Conservation (phyloP, 2,113 vertebrate genomes). For the Seriola rivoliana region DNA sequence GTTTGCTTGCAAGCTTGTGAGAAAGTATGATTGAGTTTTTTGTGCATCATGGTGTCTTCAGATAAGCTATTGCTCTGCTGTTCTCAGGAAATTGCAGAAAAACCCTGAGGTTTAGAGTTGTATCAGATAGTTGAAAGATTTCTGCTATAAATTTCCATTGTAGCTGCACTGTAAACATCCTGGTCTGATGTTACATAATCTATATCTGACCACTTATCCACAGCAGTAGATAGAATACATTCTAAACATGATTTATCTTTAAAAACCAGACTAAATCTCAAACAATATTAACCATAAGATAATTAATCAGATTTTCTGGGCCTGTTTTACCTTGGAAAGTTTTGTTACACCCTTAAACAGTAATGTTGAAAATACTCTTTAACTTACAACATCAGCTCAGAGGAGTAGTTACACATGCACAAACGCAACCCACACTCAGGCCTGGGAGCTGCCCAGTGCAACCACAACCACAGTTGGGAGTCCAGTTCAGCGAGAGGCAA, state of each 20-base stretch:
- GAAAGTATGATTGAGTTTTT: neutral
- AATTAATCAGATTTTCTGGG: no score
- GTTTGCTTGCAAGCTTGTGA: neutral
- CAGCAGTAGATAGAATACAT: neutral
- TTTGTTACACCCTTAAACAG: constrained; percentile 11
- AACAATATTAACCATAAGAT: neutral
- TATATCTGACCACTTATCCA: neutral
- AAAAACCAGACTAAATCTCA: neutral
- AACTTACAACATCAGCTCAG: constrained; percentile 5
- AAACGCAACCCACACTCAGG: constrained; percentile 57
- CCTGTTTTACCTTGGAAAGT: neutral
- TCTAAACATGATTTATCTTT: neutral
- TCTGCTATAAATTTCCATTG: neutral
- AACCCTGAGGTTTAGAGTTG: neutral
- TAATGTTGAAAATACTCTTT: constrained; percentile 12
- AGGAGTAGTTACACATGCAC: constrained; percentile 25
- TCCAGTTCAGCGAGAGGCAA: constrained; percentile 52
- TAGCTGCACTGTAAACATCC: neutral
- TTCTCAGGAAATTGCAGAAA: neutral
- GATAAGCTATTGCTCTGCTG: neutral
- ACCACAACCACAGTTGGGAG: constrained; percentile 59
- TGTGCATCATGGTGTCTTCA: neutral
- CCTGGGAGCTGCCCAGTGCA: constrained; percentile 48
- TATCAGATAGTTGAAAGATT: neutral
- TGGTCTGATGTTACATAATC: neutral